Conservation (phyloP, 2,113 vertebrate genomes). For the Mus spicilegus region DNA sequence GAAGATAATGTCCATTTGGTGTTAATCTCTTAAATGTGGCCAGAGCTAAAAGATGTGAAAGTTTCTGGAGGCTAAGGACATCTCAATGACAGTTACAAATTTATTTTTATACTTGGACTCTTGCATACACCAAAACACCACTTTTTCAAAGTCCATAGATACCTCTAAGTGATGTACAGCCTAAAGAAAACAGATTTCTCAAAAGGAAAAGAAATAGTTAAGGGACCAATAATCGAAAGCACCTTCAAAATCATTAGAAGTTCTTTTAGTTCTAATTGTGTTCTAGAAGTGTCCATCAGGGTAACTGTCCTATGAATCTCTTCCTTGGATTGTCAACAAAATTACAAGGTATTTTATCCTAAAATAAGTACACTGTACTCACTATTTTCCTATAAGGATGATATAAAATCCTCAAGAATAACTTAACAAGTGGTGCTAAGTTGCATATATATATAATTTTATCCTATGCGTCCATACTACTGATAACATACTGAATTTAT, state of each 20-base stretch:
- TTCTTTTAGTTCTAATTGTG: background rate
- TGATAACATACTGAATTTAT: background rate
- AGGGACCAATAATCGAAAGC: background rate
- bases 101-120: background rate
- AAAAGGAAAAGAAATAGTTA: background rate
- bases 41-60: background rate
- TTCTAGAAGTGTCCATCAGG: background rate
- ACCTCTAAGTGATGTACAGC: background rate
- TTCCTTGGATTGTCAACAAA: background rate
- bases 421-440: background rate
- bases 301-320: background rate
- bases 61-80: background rate
- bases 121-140: background rate
- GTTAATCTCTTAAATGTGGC: constrained; percentile 29
- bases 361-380: background rate
- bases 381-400: background rate
- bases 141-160: background rate
- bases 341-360: background rate
- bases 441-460: background rate
- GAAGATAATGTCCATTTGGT: background rate
- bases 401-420: background rate
- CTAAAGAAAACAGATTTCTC: background rate
- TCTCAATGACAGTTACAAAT: background rate
- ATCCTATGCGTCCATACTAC: background rate
- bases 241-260: background rate